Evolutionary conservation across 2,113 vertebrate genomes (phyloP).

Genomic region (Pseudopodoces humilis): DNA sequence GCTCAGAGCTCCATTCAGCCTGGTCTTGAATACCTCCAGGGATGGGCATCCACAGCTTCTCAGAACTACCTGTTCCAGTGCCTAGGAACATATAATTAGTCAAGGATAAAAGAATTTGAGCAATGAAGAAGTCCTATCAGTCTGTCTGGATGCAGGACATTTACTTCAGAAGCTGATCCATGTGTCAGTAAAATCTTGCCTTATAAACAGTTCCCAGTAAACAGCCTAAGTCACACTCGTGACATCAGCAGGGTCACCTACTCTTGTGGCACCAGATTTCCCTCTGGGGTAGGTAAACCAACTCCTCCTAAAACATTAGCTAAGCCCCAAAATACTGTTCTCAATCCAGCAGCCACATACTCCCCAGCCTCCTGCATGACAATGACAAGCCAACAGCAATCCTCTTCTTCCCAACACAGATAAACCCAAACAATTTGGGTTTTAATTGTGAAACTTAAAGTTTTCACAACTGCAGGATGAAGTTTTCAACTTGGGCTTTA

Average conservation of each 20-base stretch:
- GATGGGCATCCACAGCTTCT: neutral
- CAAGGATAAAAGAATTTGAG: neutral
- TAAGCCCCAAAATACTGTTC: neutral
- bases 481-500: neutral
- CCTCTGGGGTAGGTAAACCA: neutral
- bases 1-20: neutral
- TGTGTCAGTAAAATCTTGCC: neutral
- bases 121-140: neutral
- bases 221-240: neutral
- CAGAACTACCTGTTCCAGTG: neutral
- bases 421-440: neutral
- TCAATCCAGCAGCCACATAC: neutral
- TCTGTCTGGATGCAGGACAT: neutral
- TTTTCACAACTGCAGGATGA: accelerated
- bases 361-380: neutral
- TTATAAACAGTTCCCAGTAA: neutral
- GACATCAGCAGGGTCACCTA: neutral
- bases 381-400: neutral
- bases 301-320: neutral
- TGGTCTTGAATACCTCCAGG: neutral
- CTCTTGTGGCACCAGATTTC: neutral
- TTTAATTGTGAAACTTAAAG: neutral
- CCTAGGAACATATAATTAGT: neutral
- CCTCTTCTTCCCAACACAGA: neutral
- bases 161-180: neutral